Evolutionary conservation across 2,888 invertebrate genomes (phyloP), one percentile per base, ranked within the genome.

Genomic region (Nemurella pictetii): DNA sequence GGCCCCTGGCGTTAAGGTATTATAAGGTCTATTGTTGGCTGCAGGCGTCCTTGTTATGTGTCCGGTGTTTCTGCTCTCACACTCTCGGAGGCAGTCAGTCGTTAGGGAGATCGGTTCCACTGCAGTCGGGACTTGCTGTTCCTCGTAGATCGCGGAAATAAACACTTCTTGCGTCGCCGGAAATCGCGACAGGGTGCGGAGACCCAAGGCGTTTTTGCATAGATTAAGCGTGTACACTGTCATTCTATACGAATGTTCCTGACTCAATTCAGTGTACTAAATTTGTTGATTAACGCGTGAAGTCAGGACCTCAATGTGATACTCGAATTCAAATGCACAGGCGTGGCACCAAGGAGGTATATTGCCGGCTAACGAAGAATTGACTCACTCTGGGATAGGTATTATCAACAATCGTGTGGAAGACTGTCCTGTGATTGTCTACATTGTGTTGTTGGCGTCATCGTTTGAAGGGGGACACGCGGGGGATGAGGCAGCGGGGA

Each of bases 21-120:
- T 75, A 75, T 75, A 27, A 75, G 3, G 75, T 55, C 55, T 75
- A 75, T 75, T 75, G 75, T 75, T 75, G 75, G 75, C 75, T 75
- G 55, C 55, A 55, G 27, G 75, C 75, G 75, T 75, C 75, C 75
- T 75, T 75, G 75, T 75, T 75, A 3, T 75, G 75, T 75, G n/a
- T 75, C 75, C 75, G 75, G 75, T 75, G 75, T 27, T 75, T 75
- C n/a, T 26, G 27, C 75, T 75, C 75, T 28, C 75, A 75, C 75
- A 75, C 26, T 55, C 55, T 7, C 55, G 55, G 20, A 55, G 20
- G 5, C 55, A 20, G 3, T 12, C 9, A 55, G 9, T 55, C 55
- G 55, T 55, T 55, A n/a, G 55, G 55, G 55, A 55, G 55, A 55
- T 20, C 55, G 55, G 20, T 7, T 12, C 5, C 1, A 20, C 55